phyloP scores from a whole-genome alignment of 2,113 vertebrate genomes.

The Corynorhinus townsendii region DNA sequence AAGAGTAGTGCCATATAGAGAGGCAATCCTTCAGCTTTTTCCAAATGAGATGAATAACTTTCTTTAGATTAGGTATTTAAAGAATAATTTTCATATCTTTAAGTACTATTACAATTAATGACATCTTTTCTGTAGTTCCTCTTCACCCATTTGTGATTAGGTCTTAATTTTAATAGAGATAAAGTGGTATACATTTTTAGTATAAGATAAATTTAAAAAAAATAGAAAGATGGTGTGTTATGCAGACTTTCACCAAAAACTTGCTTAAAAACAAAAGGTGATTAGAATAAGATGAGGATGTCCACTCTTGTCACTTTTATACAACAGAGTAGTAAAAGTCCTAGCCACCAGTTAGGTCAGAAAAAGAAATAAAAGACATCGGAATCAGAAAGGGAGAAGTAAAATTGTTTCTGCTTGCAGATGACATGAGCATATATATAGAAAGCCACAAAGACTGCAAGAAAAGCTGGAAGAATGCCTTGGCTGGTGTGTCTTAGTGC shows the following conservation, averaged over 20 bases:
- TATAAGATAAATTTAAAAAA: neutral
- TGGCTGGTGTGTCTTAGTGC: too few species aligned
- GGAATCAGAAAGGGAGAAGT: neutral
- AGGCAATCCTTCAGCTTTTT: neutral
- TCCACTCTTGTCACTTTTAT: neutral
- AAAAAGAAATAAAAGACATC: neutral
- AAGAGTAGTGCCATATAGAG: neutral
- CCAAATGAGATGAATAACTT: neutral
- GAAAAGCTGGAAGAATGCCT: neutral
- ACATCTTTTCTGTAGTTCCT: neutral
- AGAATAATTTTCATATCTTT: neutral
- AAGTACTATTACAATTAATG: neutral
- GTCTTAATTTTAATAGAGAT: neutral
- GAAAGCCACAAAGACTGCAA: neutral
- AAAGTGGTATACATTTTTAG: neutral
- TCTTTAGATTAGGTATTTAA: neutral
- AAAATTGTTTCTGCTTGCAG: neutral
- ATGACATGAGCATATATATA: neutral
- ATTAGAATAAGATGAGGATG: neutral
- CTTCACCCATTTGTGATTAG: neutral
- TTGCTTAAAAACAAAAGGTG: neutral
- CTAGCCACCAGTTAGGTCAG: neutral
- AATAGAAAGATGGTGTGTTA: neutral
- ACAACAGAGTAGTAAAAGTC: neutral
- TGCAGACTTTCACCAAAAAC: neutral